Evolutionary conservation across 2,888 invertebrate species (phyloP).

Genomic region (Byasa hedistus): DNA sequence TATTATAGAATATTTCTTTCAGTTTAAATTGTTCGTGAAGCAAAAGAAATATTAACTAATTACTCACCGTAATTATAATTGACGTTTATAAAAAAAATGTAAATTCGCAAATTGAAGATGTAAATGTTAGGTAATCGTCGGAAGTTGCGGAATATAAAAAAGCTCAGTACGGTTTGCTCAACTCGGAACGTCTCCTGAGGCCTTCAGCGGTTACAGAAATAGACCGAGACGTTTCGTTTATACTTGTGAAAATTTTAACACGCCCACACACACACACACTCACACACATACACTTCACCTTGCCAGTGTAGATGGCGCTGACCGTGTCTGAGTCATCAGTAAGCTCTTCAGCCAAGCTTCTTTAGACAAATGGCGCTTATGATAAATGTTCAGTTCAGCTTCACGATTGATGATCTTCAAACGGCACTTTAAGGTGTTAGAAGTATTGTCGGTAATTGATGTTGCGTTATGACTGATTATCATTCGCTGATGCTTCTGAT

Average conservation of each 20-base stretch:
- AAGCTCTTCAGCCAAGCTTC: constrained; percentile 35
- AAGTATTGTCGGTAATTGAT: neutral
- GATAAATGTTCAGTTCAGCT: constrained; percentile 16
- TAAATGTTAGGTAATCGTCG: constrained; percentile 60
- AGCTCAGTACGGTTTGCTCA: constrained; percentile 50
- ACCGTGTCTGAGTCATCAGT: constrained; percentile 62
- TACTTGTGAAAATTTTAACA: constrained; percentile 74
- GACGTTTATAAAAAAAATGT: neutral
- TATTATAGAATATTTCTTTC: constrained; percentile 10
- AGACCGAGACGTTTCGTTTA: constrained; percentile 74
- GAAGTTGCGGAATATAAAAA: constrained; percentile 55
- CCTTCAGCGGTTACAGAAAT: constrained; percentile 73
- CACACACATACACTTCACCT: constrained; percentile 71
- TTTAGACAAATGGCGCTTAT: constrained; percentile 29
- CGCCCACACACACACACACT: constrained; percentile 59
- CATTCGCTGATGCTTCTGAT: neutral
- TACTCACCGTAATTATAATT: neutral
- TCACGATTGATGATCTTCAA: constrained; percentile 29
- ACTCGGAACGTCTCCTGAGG: constrained; percentile 55
- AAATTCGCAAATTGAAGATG: neutral
- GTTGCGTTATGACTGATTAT: neutral
- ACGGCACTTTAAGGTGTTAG: neutral
- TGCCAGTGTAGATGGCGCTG: constrained; percentile 74
- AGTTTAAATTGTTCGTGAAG: neutral
- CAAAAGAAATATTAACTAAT: neutral